These are phyloP conservation scores for Dolichomitus sp. DNA, from an alignment of 2,888 invertebrate species.

Conservation along the genomic window DNA sequence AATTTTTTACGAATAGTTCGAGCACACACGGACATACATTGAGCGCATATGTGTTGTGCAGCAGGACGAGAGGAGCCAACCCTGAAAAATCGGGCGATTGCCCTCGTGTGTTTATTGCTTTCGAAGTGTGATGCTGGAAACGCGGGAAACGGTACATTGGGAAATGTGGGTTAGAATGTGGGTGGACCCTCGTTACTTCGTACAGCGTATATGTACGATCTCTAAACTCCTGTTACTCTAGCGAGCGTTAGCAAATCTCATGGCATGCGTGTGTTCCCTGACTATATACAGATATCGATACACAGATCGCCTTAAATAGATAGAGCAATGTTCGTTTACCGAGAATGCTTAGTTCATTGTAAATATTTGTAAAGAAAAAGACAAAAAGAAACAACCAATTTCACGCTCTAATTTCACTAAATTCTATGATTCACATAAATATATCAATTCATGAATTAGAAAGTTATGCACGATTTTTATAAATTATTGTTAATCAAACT, in stretches of 20 bases:
- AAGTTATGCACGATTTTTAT: not conserved
- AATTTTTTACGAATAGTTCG: slow-evolving; percentile 32
- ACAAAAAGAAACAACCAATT: not conserved
- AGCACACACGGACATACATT: slow-evolving; percentile 27
- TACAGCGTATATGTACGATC: not conserved
- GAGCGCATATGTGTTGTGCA: not conserved
- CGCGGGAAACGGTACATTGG: slow-evolving; percentile 71
- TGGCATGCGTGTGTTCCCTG: not conserved
- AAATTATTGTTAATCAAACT: too few species aligned
- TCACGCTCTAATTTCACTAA: not conserved
- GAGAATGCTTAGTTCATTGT: not conserved
- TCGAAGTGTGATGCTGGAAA: slow-evolving; percentile 23
- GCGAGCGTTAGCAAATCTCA: not conserved
- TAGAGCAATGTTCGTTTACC: not conserved
- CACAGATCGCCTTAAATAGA: not conserved
- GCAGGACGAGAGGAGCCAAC: not conserved
- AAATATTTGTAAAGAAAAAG: not conserved
- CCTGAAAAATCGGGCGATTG: slow-evolving; percentile 13
- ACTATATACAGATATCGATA: slow-evolving; percentile 4
- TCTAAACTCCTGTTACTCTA: slow-evolving; percentile 12
- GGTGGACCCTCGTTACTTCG: slow-evolving; percentile 76
- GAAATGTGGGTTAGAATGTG: slow-evolving; percentile 80
- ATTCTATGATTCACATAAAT: not conserved
- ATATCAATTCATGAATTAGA: not conserved
- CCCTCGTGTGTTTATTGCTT: slow-evolving; percentile 16